These are phyloP conservation scores for Temnopleurus reevesii DNA, from an alignment of 53 echinoderm and acorn worm genomes.

Conservation along the genomic window DNA sequence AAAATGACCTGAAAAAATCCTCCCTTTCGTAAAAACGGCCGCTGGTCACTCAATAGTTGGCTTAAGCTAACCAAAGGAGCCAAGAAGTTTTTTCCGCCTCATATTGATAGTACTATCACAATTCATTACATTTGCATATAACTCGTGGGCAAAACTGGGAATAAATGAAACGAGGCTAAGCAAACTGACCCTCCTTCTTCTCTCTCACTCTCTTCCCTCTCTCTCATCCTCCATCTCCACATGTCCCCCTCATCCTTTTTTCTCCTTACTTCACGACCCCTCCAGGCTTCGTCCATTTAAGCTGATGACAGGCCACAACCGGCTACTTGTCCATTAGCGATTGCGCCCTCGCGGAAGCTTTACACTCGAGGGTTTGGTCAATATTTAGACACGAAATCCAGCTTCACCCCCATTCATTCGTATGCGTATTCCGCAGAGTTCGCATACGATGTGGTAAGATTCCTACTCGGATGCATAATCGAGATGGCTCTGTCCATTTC, in stretches of 20 bases:
- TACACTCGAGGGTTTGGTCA: slow-evolving; percentile 26
- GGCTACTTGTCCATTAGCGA: slow-evolving; percentile 22
- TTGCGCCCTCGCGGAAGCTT: not conserved
- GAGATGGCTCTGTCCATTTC: no score
- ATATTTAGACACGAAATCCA: slow-evolving; percentile 32
- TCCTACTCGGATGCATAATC: no score
- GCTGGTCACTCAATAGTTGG: no score
- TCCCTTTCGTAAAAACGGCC: no score
- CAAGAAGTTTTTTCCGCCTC: no score
- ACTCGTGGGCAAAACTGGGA: no score
- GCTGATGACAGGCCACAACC: slow-evolving; percentile 4
- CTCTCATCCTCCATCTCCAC: not conserved
- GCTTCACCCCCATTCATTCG: no score
- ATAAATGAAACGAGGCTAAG: slow-evolving; percentile 1
- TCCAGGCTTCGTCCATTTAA: not conserved
- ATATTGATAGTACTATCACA: no score
- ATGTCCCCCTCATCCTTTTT: not conserved
- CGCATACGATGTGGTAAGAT: no score
- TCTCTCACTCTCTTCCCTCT: not conserved
- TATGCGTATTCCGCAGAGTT: not conserved
- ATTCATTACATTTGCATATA: no score
- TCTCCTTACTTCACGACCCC: not conserved
- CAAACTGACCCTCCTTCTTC: not conserved
- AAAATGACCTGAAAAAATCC: no score
- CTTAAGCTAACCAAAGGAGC: no score